phyloP scores from a whole-genome alignment of 2,797 vertebrate genomes.

The Anguilla megastoma region DNA sequence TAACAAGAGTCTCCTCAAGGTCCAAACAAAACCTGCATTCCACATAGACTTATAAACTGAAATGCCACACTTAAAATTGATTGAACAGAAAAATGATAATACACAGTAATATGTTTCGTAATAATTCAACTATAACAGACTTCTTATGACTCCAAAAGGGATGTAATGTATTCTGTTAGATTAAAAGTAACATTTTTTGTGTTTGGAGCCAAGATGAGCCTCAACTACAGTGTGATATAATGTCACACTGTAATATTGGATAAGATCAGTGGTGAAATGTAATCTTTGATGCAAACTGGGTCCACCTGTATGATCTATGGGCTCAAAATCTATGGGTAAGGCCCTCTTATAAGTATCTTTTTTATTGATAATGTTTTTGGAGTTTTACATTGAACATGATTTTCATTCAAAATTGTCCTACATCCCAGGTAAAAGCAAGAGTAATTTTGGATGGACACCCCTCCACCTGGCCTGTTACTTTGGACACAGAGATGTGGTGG shows the following conservation, averaged over 20 bases:
- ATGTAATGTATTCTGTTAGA: background rate
- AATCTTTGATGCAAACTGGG: background rate
- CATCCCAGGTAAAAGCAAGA: conserved; percentile 87
- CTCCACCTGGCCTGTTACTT: conserved; percentile 97
- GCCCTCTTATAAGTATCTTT: background rate
- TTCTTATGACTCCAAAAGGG: background rate
- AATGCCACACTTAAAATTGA: background rate
- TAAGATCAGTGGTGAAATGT: background rate
- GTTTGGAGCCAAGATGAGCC: background rate
- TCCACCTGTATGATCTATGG: background rate
- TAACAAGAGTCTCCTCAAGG: background rate
- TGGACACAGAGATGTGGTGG: conserved; percentile 87
- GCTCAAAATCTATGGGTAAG: background rate
- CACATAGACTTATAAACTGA: background rate
- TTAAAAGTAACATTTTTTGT: background rate
- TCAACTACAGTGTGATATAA: background rate
- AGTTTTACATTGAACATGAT: background rate
- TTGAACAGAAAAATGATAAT: background rate
- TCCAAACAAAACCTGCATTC: background rate
- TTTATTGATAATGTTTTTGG: background rate
- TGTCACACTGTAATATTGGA: background rate
- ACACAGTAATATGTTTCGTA: background rate
- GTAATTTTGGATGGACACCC: conserved; percentile 94
- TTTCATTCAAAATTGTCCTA: background rate
- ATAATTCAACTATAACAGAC: background rate